Evolutionary conservation across 1,140 invertebrate species (phyloP).

Genomic region (Rhagoletis zephyria): DNA sequence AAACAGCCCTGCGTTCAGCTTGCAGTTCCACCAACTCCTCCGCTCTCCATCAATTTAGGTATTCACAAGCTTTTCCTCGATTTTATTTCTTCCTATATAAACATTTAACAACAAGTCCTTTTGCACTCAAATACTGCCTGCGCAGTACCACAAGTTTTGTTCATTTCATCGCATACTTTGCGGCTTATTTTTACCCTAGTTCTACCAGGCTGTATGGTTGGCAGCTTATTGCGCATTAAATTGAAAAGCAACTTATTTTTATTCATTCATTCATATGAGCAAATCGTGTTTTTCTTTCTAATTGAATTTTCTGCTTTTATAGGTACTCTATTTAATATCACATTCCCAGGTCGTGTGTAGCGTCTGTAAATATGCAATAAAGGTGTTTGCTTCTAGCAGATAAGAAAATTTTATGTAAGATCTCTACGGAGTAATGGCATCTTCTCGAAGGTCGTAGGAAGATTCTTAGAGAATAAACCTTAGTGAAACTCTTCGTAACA

Average conservation of each 20-base stretch:
- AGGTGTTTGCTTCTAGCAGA: neutral
- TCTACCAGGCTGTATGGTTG: conserved; percentile 16
- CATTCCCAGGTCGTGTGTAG: neutral
- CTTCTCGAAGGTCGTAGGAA: too few species aligned
- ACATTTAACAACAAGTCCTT: neutral
- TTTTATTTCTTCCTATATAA: neutral
- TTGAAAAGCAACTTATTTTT: conserved; percentile 47
- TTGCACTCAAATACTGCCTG: neutral
- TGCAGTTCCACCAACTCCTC: too few species aligned
- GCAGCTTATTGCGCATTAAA: conserved; percentile 51
- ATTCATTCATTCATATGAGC: conserved; percentile 42
- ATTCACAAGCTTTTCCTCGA: neutral
- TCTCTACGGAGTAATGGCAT: too few species aligned
- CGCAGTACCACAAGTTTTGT: conserved; percentile 27
- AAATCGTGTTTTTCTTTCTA: conserved; percentile 11
- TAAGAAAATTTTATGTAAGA: neutral
- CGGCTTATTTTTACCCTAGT: conserved; percentile 2
- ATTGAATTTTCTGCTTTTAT: conserved; percentile 36
- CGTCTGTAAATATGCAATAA: conserved; percentile 2
- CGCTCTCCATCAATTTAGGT: neutral
- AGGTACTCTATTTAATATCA: neutral
- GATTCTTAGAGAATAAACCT: too few species aligned
- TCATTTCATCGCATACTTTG: conserved; percentile 46
- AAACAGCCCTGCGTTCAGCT: neutral
- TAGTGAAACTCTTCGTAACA: too few species aligned